Base-by-base conservation (phyloP, 2,113 vertebrate genomes). In the Scatophagus argus region DNA sequence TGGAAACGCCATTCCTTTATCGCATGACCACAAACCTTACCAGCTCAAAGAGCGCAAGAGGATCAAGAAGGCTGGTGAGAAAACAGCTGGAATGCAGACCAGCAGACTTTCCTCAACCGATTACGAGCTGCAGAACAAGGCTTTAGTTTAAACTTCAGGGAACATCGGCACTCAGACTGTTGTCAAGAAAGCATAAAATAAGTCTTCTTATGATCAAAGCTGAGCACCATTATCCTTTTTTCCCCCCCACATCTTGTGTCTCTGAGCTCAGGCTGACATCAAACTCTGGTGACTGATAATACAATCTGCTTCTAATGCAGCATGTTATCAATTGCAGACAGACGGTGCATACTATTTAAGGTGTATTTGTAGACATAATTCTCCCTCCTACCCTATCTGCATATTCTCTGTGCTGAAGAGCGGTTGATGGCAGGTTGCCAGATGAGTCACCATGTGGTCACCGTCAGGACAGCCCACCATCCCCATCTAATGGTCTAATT, bases 11-110 rank as follows among this genome's bases (percentile, higher is more conserved):
- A 95, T 99, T 85, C 96, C 97, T 69, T 87, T 99, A 82, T 99
- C 98, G 17, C 98, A 99, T 23, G 98, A 99, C 84, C 98, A 99
- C 95, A 99, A 99, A 84, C 98, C 98, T 55, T 99, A 99, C 93
- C 97, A 99, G 76, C 95, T 99, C 60, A 99, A 98, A 84, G 98
- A 99, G 84, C 96, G 98, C 88, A 99, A 98, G 93, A 95, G 98
- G 89, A 99, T 99, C 90, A 99, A 99, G 87, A 96, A 97, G 89
- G 98, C 98, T 1, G 98, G 98, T 99, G 92, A 92, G 94, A 44
- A 46, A 79, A 46, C 54, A 7, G 52, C 56, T 69, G 52, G 43
- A 10, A 31, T 73, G 38, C 54, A 61, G 19, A 71, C 31, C 12
- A 21, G 10, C 14, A 19, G 19, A 41, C 29, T 29, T 46, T n/a